Percentiles rank a stretch among this genome's conserved stretches.
Evolutionary conservation across 2,797 vertebrate genomes (phyloP).

Genomic region (Paedocypris micromegethes): DNA sequence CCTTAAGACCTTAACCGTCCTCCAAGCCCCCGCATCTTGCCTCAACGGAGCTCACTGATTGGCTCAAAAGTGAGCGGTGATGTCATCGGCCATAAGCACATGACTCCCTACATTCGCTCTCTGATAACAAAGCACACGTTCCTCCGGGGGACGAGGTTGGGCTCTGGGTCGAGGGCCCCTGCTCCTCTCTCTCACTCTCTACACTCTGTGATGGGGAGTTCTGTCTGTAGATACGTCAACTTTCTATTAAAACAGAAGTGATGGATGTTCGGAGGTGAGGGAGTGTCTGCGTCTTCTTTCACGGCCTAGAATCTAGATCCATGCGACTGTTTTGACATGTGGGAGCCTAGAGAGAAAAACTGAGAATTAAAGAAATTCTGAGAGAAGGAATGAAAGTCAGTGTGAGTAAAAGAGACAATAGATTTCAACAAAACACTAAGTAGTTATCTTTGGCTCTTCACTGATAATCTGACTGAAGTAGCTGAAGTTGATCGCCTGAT

Average conservation of each 20-base stretch:
- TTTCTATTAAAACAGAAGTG: conserved; percentile 99
- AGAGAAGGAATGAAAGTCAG: no score
- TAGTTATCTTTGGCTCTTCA: no score
- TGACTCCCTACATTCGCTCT: neutral
- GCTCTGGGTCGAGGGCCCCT: conserved; percentile 63
- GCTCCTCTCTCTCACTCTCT: conserved; percentile 55
- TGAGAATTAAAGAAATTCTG: no score
- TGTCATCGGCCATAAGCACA: neutral
- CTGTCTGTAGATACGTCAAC: conserved; percentile 98
- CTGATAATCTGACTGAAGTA: no score
- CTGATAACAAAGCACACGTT: conserved; percentile 59
- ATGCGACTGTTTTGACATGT: no score
- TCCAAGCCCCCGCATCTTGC: neutral
- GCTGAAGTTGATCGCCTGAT: no score
- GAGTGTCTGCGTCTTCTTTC: conserved; percentile 37
- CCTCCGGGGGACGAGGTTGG: conserved; percentile 11
- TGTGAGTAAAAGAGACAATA: no score
- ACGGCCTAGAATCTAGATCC: no score
- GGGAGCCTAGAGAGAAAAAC: no score
- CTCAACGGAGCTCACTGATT: neutral
- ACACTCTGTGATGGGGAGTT: conserved; percentile 82
- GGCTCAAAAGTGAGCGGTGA: neutral
- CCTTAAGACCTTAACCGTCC: neutral
- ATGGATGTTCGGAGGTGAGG: conserved; percentile 69
- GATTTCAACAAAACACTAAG: no score